Evolutionary conservation across 1,140 invertebrate genomes (phyloP).

Genomic region (Schlechtendalia chinensis): DNA sequence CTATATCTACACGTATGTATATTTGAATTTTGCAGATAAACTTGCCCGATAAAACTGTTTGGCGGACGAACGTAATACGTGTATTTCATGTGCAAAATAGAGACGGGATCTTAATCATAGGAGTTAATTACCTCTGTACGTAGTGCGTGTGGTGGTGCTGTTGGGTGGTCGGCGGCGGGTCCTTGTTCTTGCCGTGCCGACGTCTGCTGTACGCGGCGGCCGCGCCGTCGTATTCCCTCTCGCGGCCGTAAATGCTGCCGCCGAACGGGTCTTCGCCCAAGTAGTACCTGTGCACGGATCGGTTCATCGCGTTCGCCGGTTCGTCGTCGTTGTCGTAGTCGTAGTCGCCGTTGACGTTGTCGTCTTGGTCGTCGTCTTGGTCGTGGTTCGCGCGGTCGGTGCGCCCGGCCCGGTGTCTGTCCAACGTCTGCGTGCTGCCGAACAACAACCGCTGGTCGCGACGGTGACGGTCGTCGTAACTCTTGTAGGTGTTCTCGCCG

Average conservation of each 20-base stretch:
- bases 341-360: not conserved
- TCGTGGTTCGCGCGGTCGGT: not conserved
- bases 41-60: too few relatives aligned
- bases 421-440: constrained; percentile 53
- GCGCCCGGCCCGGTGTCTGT: constrained; percentile 52
- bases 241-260: constrained; percentile 74
- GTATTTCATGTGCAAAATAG: too few relatives aligned
- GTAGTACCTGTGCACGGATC: constrained; percentile 69
- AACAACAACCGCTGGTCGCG: constrained; percentile 46
- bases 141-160: constrained; percentile 27
- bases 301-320: constrained; percentile 27
- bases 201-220: constrained; percentile 59
- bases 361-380: too few relatives aligned
- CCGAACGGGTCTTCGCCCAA: constrained; percentile 79
- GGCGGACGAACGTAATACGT: too few relatives aligned
- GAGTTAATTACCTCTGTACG: constrained; percentile 37
- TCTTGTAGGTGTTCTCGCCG: constrained; percentile 49
- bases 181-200: constrained; percentile 11
- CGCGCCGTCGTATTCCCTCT: constrained; percentile 71
- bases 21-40: too few relatives aligned
- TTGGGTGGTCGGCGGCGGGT: not conserved
- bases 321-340: not conserved
- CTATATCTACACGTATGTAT: too few relatives aligned
- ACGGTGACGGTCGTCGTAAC: constrained; percentile 45
- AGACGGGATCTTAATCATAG: too few relatives aligned